Conservation (phyloP, 2,113 vertebrate species). For the Microcebus ravelobensis region DNA sequence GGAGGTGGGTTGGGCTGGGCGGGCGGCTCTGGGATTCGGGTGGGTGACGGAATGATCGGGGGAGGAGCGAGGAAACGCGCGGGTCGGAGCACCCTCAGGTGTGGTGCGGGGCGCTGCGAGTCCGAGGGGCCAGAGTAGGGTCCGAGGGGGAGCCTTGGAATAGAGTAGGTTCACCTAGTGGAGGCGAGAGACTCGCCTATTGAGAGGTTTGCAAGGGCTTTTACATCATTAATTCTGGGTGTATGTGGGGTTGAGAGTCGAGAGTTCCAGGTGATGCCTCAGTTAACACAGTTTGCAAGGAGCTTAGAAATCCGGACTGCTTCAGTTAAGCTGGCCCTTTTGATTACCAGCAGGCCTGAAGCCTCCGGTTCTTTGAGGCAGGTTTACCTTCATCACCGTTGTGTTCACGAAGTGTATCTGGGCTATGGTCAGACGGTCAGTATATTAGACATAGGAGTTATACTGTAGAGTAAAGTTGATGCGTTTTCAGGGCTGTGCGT, state of each 20-base stretch:
- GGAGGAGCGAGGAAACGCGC: neutral
- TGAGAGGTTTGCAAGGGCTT: neutral
- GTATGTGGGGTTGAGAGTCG: neutral
- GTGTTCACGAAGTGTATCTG: neutral
- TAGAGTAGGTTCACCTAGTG: neutral
- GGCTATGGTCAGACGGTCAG: neutral
- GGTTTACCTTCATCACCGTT: neutral
- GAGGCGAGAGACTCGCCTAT: neutral
- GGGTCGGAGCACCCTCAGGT: neutral
- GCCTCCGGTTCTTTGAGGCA: neutral
- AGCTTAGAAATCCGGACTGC: neutral
- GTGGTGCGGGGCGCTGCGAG: neutral
- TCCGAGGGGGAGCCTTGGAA: neutral
- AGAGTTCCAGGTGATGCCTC: neutral
- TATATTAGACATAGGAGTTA: neutral
- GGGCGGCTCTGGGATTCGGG: neutral
- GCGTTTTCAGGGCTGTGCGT: neutral
- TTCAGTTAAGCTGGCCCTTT: neutral
- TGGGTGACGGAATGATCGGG: neutral
- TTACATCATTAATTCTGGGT: neutral
- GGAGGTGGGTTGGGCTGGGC: neutral
- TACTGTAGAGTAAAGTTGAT: neutral
- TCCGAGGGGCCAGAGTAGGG: neutral
- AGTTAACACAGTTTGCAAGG: neutral
- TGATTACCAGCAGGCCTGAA: slow-evolving; percentile 32